phyloP scores from a whole-genome alignment of 2,113 vertebrate genomes.

The Corvus hawaiiensis region DNA sequence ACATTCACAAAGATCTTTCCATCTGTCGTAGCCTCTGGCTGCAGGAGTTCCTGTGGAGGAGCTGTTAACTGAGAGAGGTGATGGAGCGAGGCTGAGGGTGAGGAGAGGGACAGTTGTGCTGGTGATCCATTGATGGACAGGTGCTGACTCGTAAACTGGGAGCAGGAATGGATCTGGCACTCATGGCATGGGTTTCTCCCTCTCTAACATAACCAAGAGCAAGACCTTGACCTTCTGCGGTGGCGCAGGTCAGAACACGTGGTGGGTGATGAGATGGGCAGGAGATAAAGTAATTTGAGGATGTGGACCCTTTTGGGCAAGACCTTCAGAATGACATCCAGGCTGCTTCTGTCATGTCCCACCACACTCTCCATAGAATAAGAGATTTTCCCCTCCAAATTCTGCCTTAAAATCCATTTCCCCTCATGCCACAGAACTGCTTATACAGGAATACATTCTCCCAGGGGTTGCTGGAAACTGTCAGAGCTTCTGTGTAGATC shows the following conservation, averaged over 20 bases:
- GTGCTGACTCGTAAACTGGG: rapidly evolving
- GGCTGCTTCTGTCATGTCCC: neutral
- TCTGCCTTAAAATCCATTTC: neutral
- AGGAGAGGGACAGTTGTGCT: neutral
- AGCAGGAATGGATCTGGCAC: neutral
- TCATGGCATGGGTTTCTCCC: neutral
- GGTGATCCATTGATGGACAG: neutral
- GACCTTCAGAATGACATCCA: neutral
- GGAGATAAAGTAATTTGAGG: neutral
- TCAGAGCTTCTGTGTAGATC: neutral
- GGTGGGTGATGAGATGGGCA: neutral
- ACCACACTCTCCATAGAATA: neutral
- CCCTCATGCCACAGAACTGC: neutral
- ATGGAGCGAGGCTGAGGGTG: neutral
- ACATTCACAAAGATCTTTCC: neutral
- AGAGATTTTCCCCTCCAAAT: neutral
- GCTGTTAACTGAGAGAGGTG: neutral
- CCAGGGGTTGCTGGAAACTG: neutral
- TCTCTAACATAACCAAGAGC: neutral
- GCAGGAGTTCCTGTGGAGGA: neutral
- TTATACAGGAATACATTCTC: neutral
- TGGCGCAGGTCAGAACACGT: neutral
- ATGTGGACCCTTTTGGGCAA: neutral
- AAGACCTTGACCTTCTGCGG: neutral
- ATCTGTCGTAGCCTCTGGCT: neutral